Conservation (phyloP, 1,140 invertebrate species). For the Delia radicum region DNA sequence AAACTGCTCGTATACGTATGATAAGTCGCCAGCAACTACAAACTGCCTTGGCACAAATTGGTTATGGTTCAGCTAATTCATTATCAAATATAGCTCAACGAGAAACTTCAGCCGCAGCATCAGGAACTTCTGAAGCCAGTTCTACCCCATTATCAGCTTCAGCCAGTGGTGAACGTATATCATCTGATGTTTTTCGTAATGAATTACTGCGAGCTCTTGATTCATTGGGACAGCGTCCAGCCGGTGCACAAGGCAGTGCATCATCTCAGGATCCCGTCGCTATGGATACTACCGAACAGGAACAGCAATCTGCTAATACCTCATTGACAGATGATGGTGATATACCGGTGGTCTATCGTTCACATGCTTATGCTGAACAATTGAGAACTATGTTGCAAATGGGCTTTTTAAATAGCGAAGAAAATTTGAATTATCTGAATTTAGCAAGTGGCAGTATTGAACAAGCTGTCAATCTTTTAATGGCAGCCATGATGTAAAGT, state of each 20-base stretch:
- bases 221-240: conserved; percentile 35
- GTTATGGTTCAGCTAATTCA: conserved; percentile 43
- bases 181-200: conserved; percentile 40
- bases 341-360: conserved; percentile 42
- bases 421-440: conserved; percentile 80
- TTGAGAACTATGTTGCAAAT: conserved; percentile 83
- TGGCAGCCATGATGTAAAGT: conserved; percentile 57
- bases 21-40: conserved; percentile 52
- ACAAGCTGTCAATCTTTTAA: conserved; percentile 79
- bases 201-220: conserved; percentile 44
- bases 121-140: conserved; percentile 9
- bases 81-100: conserved; percentile 50
- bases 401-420: conserved; percentile 81
- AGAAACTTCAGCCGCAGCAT: conserved; percentile 33
- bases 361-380: conserved; percentile 60
- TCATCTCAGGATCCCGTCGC: not conserved
- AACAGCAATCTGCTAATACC: not conserved
- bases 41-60: conserved; percentile 43
- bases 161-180: conserved; percentile 33
- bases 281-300: conserved; percentile 27
- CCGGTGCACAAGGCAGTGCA: not conserved
- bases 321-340: conserved; percentile 38
- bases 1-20: conserved; percentile 42
- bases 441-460: conserved; percentile 83
- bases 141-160: conserved; percentile 19